Conservation (phyloP, 2,888 invertebrate genomes). For the Calephelis perditalis region DNA sequence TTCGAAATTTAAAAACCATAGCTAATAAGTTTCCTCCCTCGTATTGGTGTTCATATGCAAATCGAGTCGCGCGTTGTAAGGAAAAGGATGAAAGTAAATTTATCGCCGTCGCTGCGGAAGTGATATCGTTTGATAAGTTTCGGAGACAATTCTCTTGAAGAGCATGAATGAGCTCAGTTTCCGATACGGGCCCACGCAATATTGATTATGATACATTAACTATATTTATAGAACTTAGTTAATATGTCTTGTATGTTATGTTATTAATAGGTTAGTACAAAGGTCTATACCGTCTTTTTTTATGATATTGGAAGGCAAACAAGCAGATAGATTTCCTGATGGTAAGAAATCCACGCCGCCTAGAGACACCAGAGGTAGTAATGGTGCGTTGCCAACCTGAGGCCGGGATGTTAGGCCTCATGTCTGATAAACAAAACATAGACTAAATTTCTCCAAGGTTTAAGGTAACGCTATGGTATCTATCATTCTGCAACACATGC, state of each 20-base stretch:
- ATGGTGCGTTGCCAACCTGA: too few relatives aligned
- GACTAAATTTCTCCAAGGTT: too few relatives aligned
- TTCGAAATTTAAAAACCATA: constrained; percentile 17
- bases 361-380: too few relatives aligned
- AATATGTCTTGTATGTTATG: neutral
- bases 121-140: constrained; percentile 52
- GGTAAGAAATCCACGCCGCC: too few relatives aligned
- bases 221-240: neutral
- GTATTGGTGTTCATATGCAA: constrained; percentile 34
- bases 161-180: constrained; percentile 63
- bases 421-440: too few relatives aligned
- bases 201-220: constrained; percentile 42
- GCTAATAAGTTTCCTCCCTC: neutral
- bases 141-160: constrained; percentile 55
- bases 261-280: too few relatives aligned
- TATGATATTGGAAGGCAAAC: too few relatives aligned
- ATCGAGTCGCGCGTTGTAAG: constrained; percentile 45
- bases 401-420: too few relatives aligned
- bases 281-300: too few relatives aligned
- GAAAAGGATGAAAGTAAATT: constrained; percentile 75
- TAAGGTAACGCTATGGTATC: too few relatives aligned
- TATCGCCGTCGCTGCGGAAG: constrained; percentile 65
- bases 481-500: too few relatives aligned
- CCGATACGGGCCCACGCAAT: constrained; percentile 50
- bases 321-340: too few relatives aligned